Conservation (phyloP, 2,797 vertebrate species). For the Hylomyscus alleni region DNA sequence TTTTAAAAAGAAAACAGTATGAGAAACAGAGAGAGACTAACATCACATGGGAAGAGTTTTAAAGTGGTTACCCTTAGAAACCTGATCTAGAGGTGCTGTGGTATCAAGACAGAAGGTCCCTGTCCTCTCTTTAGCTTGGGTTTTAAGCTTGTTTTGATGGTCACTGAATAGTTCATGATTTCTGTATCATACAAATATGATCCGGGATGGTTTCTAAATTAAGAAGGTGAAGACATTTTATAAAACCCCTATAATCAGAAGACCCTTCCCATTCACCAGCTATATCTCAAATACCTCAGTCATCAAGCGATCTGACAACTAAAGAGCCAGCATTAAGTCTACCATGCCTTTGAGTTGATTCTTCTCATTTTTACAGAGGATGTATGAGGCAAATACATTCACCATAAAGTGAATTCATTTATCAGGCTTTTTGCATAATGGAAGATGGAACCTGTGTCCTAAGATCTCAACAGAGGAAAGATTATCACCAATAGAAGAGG, state of each 20-base stretch:
- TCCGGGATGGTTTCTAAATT: background rate
- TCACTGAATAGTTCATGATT: background rate
- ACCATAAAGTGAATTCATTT: background rate
- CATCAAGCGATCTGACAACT: background rate
- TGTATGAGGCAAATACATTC: background rate
- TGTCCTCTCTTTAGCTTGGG: background rate
- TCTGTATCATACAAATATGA: background rate
- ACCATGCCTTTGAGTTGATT: background rate
- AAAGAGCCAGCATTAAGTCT: background rate
- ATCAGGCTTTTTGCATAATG: background rate
- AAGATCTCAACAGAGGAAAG: background rate
- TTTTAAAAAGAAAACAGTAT: background rate
- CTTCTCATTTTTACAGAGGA: constrained; percentile 2
- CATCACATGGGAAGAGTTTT: background rate
- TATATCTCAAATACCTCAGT: background rate
- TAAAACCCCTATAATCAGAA: background rate
- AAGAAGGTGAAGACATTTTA: background rate
- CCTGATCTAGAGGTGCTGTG: background rate
- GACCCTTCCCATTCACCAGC: background rate
- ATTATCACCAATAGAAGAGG: background rate
- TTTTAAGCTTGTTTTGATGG: background rate
- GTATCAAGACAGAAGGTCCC: background rate
- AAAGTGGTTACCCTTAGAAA: constrained; percentile 38
- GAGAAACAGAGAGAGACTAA: background rate
- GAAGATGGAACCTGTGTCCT: background rate